Percentiles rank a stretch among this genome's conserved stretches.
Evolutionary conservation across 2,888 invertebrate species (phyloP).

Genomic region (Hypomecis punctinalis): DNA sequence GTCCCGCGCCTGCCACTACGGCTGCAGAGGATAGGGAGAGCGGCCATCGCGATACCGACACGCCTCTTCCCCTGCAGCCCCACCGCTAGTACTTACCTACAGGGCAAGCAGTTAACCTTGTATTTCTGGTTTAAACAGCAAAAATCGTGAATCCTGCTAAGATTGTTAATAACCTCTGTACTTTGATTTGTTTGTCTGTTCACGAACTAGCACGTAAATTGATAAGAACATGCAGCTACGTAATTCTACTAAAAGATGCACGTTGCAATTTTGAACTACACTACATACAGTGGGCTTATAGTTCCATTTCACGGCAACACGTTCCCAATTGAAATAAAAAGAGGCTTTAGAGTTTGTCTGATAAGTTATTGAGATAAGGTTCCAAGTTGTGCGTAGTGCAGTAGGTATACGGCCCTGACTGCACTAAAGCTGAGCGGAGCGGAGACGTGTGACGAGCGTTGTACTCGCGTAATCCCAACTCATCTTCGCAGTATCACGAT

Average conservation of each 20-base stretch:
- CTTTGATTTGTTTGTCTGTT: slow-evolving; percentile 1
- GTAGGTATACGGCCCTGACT: no score
- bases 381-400: neutral
- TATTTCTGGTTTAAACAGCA: neutral
- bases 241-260: slow-evolving; percentile 2
- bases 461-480: no score
- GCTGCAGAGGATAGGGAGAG: no score
- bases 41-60: no score
- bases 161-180: neutral
- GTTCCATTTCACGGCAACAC: neutral
- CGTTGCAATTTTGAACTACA: slow-evolving; percentile 7
- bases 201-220: neutral
- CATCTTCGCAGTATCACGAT: no score
- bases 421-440: no score
- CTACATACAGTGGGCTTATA: neutral
- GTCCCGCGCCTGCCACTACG: no score
- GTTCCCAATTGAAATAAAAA: neutral
- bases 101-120: no score
- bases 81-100: no score
- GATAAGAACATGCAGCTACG: neutral
- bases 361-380: neutral
- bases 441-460: no score
- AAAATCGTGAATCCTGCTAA: neutral
- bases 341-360: no score
- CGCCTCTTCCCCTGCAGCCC: no score